Conservation (phyloP, 2,888 invertebrate species). For the Habrosyne pyritoides region DNA sequence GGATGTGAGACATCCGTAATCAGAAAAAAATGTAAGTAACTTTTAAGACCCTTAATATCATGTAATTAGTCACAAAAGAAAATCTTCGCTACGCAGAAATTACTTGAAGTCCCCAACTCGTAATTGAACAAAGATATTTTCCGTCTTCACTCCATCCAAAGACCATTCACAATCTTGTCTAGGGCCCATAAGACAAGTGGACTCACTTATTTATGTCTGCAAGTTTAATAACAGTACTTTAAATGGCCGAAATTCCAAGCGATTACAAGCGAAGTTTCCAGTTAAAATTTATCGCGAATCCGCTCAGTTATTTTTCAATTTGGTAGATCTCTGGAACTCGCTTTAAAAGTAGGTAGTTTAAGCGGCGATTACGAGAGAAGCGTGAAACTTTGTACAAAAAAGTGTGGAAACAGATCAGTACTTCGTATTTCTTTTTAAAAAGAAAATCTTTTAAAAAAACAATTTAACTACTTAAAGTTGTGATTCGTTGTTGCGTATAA, state of each 20-base stretch:
- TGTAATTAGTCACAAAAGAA: neutral
- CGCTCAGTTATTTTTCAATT: constrained; percentile 81
- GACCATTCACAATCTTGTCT: constrained; percentile 4
- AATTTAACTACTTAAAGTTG: constrained; percentile 1
- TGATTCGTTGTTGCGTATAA: neutral
- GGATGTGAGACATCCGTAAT: no score
- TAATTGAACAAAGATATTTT: constrained; percentile 4
- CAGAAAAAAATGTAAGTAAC: no score
- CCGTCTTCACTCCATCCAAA: neutral
- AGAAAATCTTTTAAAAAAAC: constrained; percentile 1
- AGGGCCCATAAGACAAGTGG: neutral
- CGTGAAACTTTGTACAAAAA: constrained; percentile 57
- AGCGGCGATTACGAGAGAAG: constrained; percentile 58
- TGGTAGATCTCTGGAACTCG: constrained; percentile 58
- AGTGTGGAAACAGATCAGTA: constrained; percentile 13
- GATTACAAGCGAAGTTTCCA: constrained; percentile 61
- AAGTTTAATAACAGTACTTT: constrained; percentile 55
- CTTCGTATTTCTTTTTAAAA: constrained; percentile 3
- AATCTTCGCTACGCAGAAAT: neutral
- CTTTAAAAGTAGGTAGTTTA: constrained; percentile 60
- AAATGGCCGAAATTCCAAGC: constrained; percentile 61
- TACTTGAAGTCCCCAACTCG: neutral
- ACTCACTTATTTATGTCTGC: constrained; percentile 47
- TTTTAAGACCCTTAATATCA: no score
- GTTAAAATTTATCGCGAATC: constrained; percentile 65